Conservation (phyloP, 2,113 vertebrate genomes). For the Taxidea taxus region DNA sequence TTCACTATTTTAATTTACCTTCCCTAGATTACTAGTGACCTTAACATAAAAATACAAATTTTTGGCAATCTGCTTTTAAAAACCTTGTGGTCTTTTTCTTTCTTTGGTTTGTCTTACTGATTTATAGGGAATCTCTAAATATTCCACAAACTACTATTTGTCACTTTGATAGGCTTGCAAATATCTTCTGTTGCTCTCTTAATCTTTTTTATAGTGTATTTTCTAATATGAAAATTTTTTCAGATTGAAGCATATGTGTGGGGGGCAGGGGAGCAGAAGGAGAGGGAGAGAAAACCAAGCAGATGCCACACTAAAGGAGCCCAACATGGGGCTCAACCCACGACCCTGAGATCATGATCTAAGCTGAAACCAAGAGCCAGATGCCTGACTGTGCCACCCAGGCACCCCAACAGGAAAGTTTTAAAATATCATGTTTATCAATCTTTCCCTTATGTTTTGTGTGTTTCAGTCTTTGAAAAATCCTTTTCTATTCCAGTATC, state of each 20-base stretch:
- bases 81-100: neutral
- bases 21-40: neutral
- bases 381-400: neutral
- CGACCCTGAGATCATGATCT: neutral
- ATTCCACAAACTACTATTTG: neutral
- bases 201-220: neutral
- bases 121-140: neutral
- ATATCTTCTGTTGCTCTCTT: neutral
- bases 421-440: neutral
- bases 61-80: neutral
- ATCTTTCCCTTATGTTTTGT: neutral
- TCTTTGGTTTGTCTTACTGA: constrained; percentile 9
- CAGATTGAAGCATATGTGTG: neutral
- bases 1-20: constrained; percentile 21
- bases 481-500: neutral
- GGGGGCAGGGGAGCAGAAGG: neutral
- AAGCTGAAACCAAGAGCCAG: neutral
- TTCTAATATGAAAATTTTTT: neutral
- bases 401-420: neutral
- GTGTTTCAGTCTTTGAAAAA: constrained; percentile 20
- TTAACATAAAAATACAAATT: constrained; percentile 29
- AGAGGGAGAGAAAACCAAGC: neutral
- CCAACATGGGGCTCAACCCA: neutral
- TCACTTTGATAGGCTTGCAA: neutral
- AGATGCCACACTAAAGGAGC: neutral